Evolutionary conservation across 2,888 invertebrate genomes (phyloP), one percentile per base, ranked within the genome.

Genomic region (Lithophane socia): DNA sequence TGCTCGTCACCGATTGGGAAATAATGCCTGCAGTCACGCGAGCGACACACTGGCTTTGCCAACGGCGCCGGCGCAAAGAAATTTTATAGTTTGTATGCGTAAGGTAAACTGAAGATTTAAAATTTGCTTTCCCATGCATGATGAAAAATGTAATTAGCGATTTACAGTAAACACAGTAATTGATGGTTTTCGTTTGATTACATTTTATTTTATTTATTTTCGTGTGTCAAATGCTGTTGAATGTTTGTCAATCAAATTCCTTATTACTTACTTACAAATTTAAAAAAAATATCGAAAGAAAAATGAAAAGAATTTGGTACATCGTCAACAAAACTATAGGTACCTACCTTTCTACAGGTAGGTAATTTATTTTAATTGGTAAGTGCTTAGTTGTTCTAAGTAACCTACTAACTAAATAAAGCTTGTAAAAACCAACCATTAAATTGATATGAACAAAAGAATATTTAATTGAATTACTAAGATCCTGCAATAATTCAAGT

Each of bases 1-100:
- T 83, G 88, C 89, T 94, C 96, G 95, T 96, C 95, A 96, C 91
- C 84, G 91, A 93, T 93, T 93, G 90, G 87, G 91, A 92, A 92
- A 91, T 93, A 92, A 93, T 93, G 88, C 82, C 68, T 79, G 87
- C 77, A 92, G 92, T 92, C 94, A 94, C 94, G 94, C 93, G 85
- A 93, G 93, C 93, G 79, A 92, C 58, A 68, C 54, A 61, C 82
- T 84, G 79, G 85, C 86, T 84, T 82, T 82, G 80, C 82, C 86
- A 80, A 75, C 84, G 76, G 84, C 79, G 84, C 78, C 84, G 76
- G 84, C 79, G 83, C 78, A 71, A 87, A 87, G 86, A 88, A 86
- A 80, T 77, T 75, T 44, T 73, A 69, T 83, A 75, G 61, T 80
- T 80, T 69, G 63, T 79, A 37, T 71, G 65, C 37, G 37, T 75